A percentile compares a stretch with the other conserved stretches of the same genome.
phyloP scores from a whole-genome alignment of 2,797 vertebrate species.

The Cryptoblepharus egeriae region DNA sequence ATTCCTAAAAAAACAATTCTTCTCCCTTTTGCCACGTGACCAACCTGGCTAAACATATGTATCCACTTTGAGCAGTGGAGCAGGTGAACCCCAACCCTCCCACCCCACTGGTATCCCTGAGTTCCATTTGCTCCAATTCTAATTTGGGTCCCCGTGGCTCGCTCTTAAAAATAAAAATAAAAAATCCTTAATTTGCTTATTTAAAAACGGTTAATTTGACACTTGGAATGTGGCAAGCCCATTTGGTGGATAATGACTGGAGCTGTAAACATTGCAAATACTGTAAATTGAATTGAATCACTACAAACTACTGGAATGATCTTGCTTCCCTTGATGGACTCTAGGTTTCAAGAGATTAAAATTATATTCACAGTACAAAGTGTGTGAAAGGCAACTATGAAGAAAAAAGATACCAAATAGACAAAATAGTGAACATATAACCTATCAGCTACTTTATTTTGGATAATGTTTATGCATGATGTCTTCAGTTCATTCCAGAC shows the following conservation, averaged over 20 bases:
- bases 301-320: not conserved
- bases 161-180: too few species aligned
- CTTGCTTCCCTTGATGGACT: not conserved
- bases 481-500: not conserved
- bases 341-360: not conserved
- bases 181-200: too few species aligned
- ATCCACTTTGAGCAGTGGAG: too few species aligned
- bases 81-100: too few species aligned
- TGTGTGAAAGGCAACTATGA: not conserved
- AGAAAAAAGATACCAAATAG: not conserved
- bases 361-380: not conserved
- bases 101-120: too few species aligned
- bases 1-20: too few species aligned
- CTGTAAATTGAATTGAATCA: not conserved
- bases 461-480: not conserved
- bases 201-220: too few species aligned
- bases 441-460: not conserved
- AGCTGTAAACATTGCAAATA: too few species aligned
- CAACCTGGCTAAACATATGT: too few species aligned
- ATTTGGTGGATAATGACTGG: not conserved
- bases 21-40: too few species aligned
- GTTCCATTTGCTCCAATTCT: too few species aligned
- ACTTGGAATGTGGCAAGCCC: not conserved
- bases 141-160: too few species aligned
- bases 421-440: not conserved